phyloP scores from a whole-genome alignment of 2,797 vertebrate species.

The Hippoglossus hippoglossus region DNA sequence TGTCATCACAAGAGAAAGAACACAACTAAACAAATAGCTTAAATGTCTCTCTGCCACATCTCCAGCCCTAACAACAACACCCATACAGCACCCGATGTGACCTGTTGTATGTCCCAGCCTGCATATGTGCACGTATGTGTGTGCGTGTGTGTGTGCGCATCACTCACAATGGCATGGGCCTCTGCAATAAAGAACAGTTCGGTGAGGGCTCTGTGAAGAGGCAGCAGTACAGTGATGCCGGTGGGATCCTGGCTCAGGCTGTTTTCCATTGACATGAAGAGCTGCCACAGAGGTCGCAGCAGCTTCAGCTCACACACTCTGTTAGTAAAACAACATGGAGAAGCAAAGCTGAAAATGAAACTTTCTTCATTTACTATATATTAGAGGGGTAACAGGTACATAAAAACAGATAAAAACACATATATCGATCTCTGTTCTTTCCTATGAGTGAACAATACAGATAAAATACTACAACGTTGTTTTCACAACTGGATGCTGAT shows the following conservation, averaged over 20 bases:
- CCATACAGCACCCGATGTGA: neutral
- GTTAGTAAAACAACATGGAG: constrained; percentile 1
- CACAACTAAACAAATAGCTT: constrained; percentile 21
- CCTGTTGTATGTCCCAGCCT: neutral
- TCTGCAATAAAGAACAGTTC: constrained; percentile 97
- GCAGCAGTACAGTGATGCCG: constrained; percentile 91
- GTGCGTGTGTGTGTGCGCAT: neutral
- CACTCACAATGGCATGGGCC: constrained; percentile 90
- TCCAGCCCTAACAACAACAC: neutral
- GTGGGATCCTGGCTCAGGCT: constrained; percentile 87
- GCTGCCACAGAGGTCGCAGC: constrained; percentile 94
- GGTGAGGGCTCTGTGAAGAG: constrained; percentile 94
- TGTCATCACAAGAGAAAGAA: constrained; percentile 20
- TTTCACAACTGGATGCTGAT: no score
- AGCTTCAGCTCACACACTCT: constrained; percentile 94
- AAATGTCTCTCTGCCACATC: constrained; percentile 7
- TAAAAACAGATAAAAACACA: no score
- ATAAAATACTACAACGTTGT: neutral
- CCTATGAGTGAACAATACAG: neutral
- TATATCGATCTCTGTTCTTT: no score
- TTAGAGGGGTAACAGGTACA: no score
- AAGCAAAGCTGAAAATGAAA: neutral
- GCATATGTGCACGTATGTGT: no score
- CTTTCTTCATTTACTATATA: no score
- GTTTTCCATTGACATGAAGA: constrained; percentile 94